Evolutionary conservation across 2,113 vertebrate genomes (phyloP).

Genomic region (Cyphomyrus plagiostoma): DNA sequence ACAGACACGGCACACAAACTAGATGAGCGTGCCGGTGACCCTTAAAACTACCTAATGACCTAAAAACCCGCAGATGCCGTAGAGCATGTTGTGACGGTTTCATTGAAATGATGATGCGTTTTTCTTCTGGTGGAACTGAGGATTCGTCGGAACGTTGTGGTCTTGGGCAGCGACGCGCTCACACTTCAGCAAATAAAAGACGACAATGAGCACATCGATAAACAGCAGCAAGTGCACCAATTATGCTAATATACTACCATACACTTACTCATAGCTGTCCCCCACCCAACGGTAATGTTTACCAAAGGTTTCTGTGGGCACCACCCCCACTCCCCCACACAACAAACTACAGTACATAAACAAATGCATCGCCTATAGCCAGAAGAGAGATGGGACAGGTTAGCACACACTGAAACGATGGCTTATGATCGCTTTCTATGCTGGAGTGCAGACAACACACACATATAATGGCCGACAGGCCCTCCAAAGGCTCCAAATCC

Average conservation of each 20-base stretch:
- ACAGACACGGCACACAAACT: neutral
- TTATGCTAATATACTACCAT: neutral
- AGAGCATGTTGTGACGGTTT: neutral
- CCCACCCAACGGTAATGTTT: neutral
- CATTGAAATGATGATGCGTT: neutral
- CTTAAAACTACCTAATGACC: neutral
- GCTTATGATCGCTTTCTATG: neutral
- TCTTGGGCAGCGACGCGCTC: neutral
- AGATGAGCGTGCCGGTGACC: neutral
- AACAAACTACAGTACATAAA: neutral
- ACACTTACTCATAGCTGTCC: neutral
- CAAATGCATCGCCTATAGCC: neutral
- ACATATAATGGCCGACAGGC: neutral
- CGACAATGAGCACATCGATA: neutral
- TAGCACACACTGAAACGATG: neutral
- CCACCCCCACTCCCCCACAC: neutral
- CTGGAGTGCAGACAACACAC: neutral
- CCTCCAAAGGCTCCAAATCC: constrained; percentile 20
- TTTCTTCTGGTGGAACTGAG: neutral
- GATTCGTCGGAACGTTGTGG: neutral
- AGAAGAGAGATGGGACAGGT: neutral
- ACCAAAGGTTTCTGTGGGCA: neutral
- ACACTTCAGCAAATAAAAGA: neutral
- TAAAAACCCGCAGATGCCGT: neutral
- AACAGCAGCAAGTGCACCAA: neutral